Conservation (phyloP, 2,797 vertebrate species). For the Emydoidea blandingii region DNA sequence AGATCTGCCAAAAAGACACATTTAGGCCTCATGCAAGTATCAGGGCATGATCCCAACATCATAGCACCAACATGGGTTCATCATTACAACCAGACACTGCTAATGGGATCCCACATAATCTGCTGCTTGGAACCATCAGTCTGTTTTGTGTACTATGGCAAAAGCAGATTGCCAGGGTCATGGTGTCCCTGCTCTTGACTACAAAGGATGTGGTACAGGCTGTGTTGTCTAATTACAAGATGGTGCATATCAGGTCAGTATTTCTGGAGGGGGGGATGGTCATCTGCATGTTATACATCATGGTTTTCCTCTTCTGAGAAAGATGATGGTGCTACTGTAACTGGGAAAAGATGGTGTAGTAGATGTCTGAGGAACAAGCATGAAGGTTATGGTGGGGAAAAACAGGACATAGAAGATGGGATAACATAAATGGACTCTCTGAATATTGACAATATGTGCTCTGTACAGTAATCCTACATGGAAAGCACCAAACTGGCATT, state of each 20-base stretch:
- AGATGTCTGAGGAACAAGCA: neutral
- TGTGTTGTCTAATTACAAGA: neutral
- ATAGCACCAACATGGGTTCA: neutral
- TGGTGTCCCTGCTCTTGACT: neutral
- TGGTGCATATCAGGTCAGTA: neutral
- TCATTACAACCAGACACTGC: neutral
- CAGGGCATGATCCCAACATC: neutral
- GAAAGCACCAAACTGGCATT: neutral
- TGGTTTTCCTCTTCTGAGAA: constrained; percentile 10
- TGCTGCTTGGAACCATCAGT: neutral
- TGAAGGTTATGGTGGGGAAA: neutral
- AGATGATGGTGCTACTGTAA: constrained; percentile 24
- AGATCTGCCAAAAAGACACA: neutral
- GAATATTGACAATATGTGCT: neutral
- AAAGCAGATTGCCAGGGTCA: neutral
- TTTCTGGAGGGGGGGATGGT: neutral
- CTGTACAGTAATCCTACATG: neutral
- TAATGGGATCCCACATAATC: neutral
- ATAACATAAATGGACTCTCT: neutral
- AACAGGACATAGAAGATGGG: neutral
- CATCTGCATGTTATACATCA: neutral
- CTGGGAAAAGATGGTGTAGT: neutral
- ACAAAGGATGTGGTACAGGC: neutral
- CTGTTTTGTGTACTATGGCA: neutral
- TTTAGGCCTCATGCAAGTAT: neutral